Percentiles rank a stretch among this genome's conserved stretches.
Conservation (phyloP, 2,888 invertebrate species). For the Spilosoma lubricipeda region DNA sequence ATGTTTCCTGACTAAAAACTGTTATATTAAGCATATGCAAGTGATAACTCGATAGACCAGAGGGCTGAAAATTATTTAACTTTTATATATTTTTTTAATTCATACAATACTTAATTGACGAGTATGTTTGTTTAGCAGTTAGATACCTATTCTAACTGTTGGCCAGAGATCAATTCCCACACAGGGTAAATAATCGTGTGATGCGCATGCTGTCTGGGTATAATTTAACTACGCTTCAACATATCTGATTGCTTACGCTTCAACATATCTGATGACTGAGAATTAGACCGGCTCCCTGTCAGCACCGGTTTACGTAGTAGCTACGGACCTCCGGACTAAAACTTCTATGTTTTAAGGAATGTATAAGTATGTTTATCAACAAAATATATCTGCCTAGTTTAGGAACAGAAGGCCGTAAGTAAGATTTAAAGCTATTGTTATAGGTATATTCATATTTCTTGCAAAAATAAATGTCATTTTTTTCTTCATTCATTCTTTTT, state of each 20-base stretch:
- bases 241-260: no score
- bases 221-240: no score
- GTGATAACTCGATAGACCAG: slow-evolving; percentile 65
- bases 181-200: neutral
- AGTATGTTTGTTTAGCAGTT: neutral
- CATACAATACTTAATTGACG: neutral
- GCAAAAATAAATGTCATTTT: neutral
- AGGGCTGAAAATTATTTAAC: slow-evolving; percentile 53
- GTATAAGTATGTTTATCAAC: neutral
- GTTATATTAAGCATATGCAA: slow-evolving; percentile 68
- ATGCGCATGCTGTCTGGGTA: no score
- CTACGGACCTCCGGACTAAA: no score
- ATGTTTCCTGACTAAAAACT: slow-evolving; percentile 75
- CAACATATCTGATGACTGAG: no score
- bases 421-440: neutral
- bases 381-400: neutral
- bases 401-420: neutral
- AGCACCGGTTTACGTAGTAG: no score
- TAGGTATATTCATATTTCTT: neutral
- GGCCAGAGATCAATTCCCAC: neutral
- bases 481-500: neutral
- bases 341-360: neutral
- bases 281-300: no score
- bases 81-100: neutral
- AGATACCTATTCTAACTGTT: neutral